These are phyloP conservation scores for Botia kubotai DNA, from an alignment of 2,797 vertebrate species.

Conservation along the genomic window DNA sequence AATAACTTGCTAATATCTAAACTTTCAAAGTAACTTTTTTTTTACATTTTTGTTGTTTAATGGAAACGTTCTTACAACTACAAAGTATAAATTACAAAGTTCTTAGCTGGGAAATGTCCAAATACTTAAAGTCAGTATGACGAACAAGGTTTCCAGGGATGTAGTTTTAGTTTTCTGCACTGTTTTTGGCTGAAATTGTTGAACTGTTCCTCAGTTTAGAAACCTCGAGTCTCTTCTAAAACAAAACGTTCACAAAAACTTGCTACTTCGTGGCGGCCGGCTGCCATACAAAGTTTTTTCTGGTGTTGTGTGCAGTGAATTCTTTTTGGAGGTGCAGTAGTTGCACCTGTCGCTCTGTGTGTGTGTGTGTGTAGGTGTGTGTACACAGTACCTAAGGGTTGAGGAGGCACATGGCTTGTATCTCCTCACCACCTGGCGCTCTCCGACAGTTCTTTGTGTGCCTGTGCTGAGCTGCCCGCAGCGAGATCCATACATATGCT, in stretches of 20 bases:
- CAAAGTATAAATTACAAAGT: too few species aligned
- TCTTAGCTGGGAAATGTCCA: too few species aligned
- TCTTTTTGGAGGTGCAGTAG: constrained; percentile 74
- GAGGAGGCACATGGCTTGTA: constrained; percentile 73
- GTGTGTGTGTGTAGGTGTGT: constrained; percentile 38
- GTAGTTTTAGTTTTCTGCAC: too few species aligned
- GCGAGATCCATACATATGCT: constrained; percentile 83
- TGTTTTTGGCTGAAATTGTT: neutral
- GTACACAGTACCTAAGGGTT: constrained; percentile 31
- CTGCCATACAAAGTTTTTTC: constrained; percentile 29
- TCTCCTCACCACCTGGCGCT: constrained; percentile 79
- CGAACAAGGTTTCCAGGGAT: too few species aligned
- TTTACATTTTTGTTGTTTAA: too few species aligned
- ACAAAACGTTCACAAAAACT: constrained; percentile 69
- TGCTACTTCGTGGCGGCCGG: constrained; percentile 26
- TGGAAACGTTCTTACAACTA: too few species aligned
- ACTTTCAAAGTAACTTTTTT: too few species aligned
- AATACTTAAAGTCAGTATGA: too few species aligned
- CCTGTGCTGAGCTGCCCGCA: constrained; percentile 67
- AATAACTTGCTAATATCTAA: too few species aligned
- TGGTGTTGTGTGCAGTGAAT: constrained; percentile 38
- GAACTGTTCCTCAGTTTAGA: constrained; percentile 24
- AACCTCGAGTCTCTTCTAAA: constrained; percentile 24
- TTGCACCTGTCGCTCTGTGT: constrained; percentile 77
- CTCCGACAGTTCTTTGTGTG: constrained; percentile 77